A percentile compares a stretch with the other conserved stretches of the same genome.
phyloP scores from a whole-genome alignment of 2,797 vertebrate species.

The Caiman crocodilus region DNA sequence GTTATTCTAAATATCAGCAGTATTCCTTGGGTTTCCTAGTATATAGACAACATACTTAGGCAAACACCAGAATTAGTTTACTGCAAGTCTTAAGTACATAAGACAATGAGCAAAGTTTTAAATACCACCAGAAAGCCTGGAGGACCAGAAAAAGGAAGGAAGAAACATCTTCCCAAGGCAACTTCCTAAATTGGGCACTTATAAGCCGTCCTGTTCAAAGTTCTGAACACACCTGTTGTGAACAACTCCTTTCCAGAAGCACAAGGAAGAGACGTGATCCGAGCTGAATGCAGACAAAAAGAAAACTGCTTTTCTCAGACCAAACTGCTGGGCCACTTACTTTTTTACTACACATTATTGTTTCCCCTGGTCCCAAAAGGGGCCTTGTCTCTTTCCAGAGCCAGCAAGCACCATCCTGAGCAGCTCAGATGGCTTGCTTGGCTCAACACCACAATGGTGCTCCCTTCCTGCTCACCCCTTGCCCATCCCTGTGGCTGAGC shows the following conservation, averaged over 20 bases:
- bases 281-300: not conserved
- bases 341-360: rapidly evolving
- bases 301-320: not conserved
- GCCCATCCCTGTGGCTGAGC: not conserved
- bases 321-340: rapidly evolving
- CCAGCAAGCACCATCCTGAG: not conserved
- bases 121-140: not conserved
- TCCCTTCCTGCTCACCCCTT: not conserved
- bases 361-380: not conserved
- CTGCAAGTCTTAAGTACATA: not conserved
- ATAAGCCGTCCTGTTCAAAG: not conserved
- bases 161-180: not conserved
- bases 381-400: not conserved
- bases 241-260: not conserved
- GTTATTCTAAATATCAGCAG: rapidly evolving
- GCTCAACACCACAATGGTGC: rapidly evolving
- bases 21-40: not conserved
- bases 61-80: not conserved
- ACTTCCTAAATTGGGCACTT: not conserved
- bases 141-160: not conserved
- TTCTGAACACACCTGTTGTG: not conserved
- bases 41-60: not conserved
- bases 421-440: not conserved
- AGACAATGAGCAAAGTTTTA: not conserved
- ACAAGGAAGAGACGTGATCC: not conserved